Percentiles rank a stretch among this genome's conserved stretches.
These are phyloP conservation scores for Hyles lineata DNA, from an alignment of 2,888 invertebrate genomes.

Conservation along the genomic window DNA sequence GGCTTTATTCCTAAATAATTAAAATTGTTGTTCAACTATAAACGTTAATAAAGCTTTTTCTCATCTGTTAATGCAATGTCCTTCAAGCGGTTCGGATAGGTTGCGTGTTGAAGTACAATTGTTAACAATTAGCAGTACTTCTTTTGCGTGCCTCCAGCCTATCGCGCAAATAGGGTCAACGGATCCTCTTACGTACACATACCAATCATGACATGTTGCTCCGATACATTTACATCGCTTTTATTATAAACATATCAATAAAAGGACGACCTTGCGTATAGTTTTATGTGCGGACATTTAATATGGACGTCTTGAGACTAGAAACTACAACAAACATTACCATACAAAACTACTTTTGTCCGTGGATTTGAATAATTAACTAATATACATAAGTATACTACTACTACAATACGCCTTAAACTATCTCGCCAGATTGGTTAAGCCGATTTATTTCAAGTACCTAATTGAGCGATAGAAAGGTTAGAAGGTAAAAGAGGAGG, in stretches of 20 bases:
- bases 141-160: slow-evolving; percentile 78
- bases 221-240: slow-evolving; percentile 1
- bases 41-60: background rate
- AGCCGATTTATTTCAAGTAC: too few species aligned
- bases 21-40: background rate
- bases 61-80: background rate
- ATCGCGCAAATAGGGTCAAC: slow-evolving; percentile 77
- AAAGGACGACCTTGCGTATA: background rate
- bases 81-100: slow-evolving; percentile 47
- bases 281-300: background rate
- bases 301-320: background rate
- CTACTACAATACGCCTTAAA: too few species aligned
- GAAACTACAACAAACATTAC: too few species aligned
- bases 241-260: slow-evolving; percentile 5
- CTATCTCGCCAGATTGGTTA: too few species aligned
- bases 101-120: slow-evolving; percentile 82
- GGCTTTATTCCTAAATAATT: slow-evolving; percentile 8
- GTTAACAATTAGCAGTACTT: slow-evolving; percentile 79
- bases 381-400: too few species aligned
- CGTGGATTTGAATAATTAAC: background rate
- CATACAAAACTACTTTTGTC: background rate
- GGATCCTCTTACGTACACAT: slow-evolving; percentile 51
- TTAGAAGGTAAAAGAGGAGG: background rate
- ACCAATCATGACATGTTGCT: slow-evolving; percentile 28
- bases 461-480: too few species aligned